Conservation (phyloP, 2,113 vertebrate genomes). For the Xerus inauris region DNA sequence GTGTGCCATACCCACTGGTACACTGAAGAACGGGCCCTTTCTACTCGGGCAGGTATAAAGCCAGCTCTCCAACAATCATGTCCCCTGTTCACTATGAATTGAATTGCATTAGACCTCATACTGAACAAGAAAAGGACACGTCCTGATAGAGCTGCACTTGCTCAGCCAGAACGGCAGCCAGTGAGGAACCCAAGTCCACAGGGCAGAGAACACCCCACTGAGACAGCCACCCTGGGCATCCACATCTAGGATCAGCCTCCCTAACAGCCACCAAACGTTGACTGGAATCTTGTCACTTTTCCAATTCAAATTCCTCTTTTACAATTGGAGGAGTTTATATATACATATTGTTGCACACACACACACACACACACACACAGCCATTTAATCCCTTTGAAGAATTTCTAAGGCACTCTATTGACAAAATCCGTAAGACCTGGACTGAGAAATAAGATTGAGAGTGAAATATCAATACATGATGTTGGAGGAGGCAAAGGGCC, state of each 20-base stretch:
- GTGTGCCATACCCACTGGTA: too few species aligned
- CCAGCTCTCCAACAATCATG: background rate
- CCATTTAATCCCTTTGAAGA: background rate
- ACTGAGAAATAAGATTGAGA: background rate
- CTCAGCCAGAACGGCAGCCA: background rate
- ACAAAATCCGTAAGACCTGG: background rate
- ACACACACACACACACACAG: background rate
- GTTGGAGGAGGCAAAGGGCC: too few species aligned
- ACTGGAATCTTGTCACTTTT: background rate
- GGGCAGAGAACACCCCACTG: accelerated
- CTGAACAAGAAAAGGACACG: background rate
- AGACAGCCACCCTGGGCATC: too few species aligned
- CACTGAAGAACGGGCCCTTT: background rate
- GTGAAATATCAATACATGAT: background rate
- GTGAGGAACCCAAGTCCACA: background rate
- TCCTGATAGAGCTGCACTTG: background rate
- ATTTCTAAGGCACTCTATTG: too few species aligned
- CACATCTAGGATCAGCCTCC: too few species aligned
- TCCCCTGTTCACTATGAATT: too few species aligned
- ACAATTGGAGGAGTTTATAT: too few species aligned
- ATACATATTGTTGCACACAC: too few species aligned
- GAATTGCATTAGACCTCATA: background rate
- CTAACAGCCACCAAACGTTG: accelerated
- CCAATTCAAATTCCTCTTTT: background rate
- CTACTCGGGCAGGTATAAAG: background rate